phyloP scores from a whole-genome alignment of 2,797 vertebrate species.

The Pangasius macronema region DNA sequence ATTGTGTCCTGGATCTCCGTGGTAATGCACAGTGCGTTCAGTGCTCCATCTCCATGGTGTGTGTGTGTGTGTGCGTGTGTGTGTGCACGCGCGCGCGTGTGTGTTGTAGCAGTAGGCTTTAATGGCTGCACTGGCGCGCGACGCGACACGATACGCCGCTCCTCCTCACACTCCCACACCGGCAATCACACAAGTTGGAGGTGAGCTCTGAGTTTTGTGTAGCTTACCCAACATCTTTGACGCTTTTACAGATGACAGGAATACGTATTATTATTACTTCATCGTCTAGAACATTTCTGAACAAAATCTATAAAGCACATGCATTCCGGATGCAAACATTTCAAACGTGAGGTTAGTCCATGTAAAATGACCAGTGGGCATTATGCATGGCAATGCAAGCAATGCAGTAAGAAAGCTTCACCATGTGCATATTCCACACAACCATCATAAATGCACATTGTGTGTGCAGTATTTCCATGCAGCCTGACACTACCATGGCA shows the following conservation, averaged over 20 bases:
- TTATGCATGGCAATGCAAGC: not conserved
- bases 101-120: conserved; percentile 17
- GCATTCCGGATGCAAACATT: not conserved
- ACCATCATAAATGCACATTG: not conserved
- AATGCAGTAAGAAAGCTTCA: not conserved
- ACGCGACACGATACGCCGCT: conserved; percentile 33
- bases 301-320: not conserved
- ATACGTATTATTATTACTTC: not conserved
- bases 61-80: not conserved
- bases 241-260: not conserved
- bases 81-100: not conserved
- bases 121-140: conserved; percentile 50
- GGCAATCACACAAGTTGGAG: conserved; percentile 53
- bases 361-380: not conserved
- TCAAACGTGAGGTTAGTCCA: not conserved
- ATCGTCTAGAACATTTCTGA: not conserved
- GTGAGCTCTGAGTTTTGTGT: not conserved
- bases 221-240: not conserved
- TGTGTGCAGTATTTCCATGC: not conserved
- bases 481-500: conserved; percentile 5
- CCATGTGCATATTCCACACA: not conserved
- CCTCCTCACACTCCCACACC: conserved; percentile 52
- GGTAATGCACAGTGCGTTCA: conserved; percentile 31
- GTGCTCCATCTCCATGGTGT: conserved; percentile 47
- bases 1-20: conserved; percentile 34